Conservation (phyloP, 1,140 invertebrate species). For the Orius laevigatus region DNA sequence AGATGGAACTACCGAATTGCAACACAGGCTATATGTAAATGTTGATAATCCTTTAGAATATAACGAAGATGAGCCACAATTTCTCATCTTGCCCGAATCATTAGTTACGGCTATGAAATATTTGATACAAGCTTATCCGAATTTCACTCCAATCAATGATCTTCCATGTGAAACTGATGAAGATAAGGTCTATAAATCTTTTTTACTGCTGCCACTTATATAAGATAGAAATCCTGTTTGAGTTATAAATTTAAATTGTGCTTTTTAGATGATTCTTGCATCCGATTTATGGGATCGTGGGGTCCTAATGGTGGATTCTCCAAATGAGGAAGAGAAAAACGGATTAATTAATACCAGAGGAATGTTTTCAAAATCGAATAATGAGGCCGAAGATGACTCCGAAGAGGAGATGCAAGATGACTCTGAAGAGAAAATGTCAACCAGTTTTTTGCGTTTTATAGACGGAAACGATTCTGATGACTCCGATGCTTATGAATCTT, state of each 20-base stretch:
- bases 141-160: conserved; percentile 32
- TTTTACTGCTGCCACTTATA: background rate
- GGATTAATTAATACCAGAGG: background rate
- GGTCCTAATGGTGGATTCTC: conserved; percentile 3
- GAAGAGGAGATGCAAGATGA: no score
- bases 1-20: background rate
- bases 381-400: background rate
- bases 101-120: conserved; percentile 32
- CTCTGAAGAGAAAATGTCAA: background rate
- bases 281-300: conserved; percentile 8
- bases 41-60: conserved; percentile 38
- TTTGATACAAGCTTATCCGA: conserved; percentile 36
- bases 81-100: conserved; percentile 32
- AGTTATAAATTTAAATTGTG: background rate
- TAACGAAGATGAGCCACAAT: conserved; percentile 35
- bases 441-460: no score
- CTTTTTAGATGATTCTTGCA: background rate
- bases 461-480: no score
- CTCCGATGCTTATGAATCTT: no score
- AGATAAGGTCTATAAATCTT: conserved; percentile 24
- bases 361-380: background rate
- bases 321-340: background rate
- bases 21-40: conserved; percentile 34
- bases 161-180: conserved; percentile 31
- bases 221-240: background rate